Conservation (phyloP, 2,113 vertebrate genomes). For the Barnardius zonarius region DNA sequence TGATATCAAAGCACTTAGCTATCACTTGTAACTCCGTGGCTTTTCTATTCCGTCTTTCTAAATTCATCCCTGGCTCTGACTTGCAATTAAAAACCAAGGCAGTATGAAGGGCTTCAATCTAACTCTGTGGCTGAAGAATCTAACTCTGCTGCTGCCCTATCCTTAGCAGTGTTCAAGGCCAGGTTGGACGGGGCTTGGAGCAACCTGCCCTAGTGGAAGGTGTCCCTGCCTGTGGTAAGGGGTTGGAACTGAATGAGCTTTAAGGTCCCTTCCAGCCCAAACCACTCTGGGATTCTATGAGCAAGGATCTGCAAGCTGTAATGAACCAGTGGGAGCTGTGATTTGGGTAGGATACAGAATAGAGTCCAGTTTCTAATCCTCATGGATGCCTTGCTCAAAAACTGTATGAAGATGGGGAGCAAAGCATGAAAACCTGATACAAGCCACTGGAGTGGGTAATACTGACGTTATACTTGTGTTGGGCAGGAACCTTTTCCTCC, state of each 20-base stretch:
- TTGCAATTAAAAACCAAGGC: neutral
- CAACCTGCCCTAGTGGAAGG: neutral
- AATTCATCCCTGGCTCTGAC: neutral
- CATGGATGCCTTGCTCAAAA: neutral
- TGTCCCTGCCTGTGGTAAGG: neutral
- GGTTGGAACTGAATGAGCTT: neutral
- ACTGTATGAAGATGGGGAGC: neutral
- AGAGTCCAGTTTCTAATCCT: neutral
- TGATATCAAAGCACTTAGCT: neutral
- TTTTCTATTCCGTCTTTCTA: neutral
- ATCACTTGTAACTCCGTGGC: neutral
- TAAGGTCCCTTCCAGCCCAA: neutral
- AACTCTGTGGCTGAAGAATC: neutral
- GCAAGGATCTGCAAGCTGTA: neutral
- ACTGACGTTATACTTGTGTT: accelerated
- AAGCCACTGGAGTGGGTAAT: neutral
- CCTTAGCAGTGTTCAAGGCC: neutral
- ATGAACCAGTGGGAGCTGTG: neutral
- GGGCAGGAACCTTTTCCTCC: neutral
- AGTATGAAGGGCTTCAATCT: neutral
- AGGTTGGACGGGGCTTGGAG: neutral
- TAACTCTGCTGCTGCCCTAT: neutral
- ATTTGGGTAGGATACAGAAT: neutral
- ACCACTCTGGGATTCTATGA: neutral
- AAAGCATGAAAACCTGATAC: neutral